These are phyloP conservation scores for Poeciliopsis turrubarensis DNA, from an alignment of 2,113 vertebrate species.

Conservation along the genomic window DNA sequence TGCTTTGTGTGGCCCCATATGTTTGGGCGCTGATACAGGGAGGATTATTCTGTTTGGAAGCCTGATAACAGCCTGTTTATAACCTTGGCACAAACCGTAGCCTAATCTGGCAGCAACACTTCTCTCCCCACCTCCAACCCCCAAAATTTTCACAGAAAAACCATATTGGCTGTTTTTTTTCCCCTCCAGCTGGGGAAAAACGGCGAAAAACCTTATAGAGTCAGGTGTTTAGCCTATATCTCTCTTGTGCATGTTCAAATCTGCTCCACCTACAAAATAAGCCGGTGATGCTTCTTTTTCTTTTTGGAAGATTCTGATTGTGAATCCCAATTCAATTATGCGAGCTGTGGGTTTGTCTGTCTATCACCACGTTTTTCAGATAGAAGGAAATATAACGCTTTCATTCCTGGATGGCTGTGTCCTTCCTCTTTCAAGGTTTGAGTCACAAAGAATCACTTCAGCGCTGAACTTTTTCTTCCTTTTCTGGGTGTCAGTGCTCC, in stretches of 20 bases:
- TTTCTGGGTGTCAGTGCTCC: constrained; percentile 53
- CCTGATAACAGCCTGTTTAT: constrained; percentile 98
- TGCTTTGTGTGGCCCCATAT: constrained; percentile 96
- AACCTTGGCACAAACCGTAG: constrained; percentile 94
- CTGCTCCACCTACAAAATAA: constrained; percentile 11
- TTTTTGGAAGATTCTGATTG: constrained; percentile 5
- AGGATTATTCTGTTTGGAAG: constrained; percentile 98
- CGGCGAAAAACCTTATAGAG: constrained; percentile 55
- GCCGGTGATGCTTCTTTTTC: constrained; percentile 24
- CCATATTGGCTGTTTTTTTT: constrained; percentile 48
- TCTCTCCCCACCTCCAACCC: constrained; percentile 53
- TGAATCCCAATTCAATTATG: constrained; percentile 15
- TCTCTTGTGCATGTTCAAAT: constrained; percentile 13
- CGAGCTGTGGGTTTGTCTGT: constrained; percentile 27
- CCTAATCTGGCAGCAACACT: constrained; percentile 97
- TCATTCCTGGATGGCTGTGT: not conserved
- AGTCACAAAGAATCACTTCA: constrained; percentile 27
- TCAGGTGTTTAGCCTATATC: constrained; percentile 12
- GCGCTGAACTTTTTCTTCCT: constrained; percentile 79
- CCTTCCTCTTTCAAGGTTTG: constrained; percentile 31
- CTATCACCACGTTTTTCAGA: not conserved
- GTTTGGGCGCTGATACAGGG: constrained; percentile 97
- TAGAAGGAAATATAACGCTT: constrained; percentile 1
- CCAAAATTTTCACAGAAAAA: constrained; percentile 59
- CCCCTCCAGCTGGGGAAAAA: constrained; percentile 37